Percentiles rank a stretch among this genome's conserved stretches.
These are phyloP conservation scores for Siphonodentalium dalli DNA, from an alignment of 2,888 invertebrate genomes.

Conservation along the genomic window DNA sequence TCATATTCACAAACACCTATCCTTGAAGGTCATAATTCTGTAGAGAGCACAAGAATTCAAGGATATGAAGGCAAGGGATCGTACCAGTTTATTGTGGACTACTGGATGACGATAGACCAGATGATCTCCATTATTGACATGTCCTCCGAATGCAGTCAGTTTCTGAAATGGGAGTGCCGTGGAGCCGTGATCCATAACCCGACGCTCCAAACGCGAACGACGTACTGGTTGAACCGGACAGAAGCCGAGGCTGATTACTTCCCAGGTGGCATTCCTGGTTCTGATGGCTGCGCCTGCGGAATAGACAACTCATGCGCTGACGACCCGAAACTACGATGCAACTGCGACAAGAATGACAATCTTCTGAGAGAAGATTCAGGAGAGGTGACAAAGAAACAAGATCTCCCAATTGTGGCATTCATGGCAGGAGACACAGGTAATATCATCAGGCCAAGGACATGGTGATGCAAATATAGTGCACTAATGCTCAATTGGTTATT, in stretches of 20 bases:
- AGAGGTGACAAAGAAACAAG: conserved; percentile 45
- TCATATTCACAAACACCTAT: no score
- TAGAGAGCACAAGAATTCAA: conserved; percentile 36
- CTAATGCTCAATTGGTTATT: no score
- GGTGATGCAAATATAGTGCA: no score
- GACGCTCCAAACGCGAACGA: conserved; percentile 38
- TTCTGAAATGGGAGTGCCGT: conserved; percentile 55
- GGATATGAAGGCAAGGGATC: conserved; percentile 55
- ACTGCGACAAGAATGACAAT: conserved; percentile 58
- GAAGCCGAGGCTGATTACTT: conserved; percentile 45
- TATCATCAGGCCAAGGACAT: no score
- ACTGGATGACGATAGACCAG: conserved; percentile 34
- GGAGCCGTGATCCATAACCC: conserved; percentile 53
- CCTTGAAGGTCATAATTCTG: conserved; percentile 46
- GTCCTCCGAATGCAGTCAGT: conserved; percentile 52
- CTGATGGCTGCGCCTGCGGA: conserved; percentile 54
- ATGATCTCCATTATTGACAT: conserved; percentile 47
- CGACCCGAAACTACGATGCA: conserved; percentile 39
- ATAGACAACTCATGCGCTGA: conserved; percentile 42
- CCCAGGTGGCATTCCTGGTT: conserved; percentile 48
- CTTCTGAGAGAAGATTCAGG: conserved; percentile 53
- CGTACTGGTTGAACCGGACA: conserved; percentile 49
- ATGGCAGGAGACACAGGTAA: conserved; percentile 60
- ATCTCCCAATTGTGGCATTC: conserved; percentile 53
- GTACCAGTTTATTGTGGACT: conserved; percentile 35